These are phyloP conservation scores for Phengaris arion DNA, from an alignment of 2,888 invertebrate species.

Conservation along the genomic window DNA sequence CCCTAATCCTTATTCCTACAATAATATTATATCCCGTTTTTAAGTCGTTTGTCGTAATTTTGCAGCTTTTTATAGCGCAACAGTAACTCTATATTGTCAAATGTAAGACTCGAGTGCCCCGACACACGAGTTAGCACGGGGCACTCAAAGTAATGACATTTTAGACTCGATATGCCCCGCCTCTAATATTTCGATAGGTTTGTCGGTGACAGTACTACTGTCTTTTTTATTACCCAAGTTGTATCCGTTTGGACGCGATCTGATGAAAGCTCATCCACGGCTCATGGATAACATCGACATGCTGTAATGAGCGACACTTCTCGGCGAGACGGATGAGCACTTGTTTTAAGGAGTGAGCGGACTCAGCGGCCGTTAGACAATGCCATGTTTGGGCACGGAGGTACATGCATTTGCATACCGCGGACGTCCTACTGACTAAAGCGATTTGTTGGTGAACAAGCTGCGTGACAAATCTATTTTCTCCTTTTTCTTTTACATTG, in stretches of 20 bases:
- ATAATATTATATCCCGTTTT: too few relatives aligned
- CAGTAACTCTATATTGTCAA: too few relatives aligned
- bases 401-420: constrained; percentile 24
- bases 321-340: constrained; percentile 16
- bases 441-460: constrained; percentile 24
- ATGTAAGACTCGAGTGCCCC: too few relatives aligned
- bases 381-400: constrained; percentile 20
- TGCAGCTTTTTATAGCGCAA: too few relatives aligned
- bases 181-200: too few relatives aligned
- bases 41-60: too few relatives aligned
- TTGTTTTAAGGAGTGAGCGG: constrained; percentile 28
- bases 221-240: constrained; percentile 16
- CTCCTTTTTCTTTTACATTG: neutral
- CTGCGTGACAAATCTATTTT: constrained; percentile 21
- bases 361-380: constrained; percentile 28
- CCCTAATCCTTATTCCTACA: too few relatives aligned
- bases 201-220: neutral
- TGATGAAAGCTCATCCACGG: neutral
- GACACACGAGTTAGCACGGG: too few relatives aligned
- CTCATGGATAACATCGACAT: neutral
- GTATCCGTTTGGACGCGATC: constrained; percentile 19
- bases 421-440: constrained; percentile 23
- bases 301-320: constrained; percentile 22
- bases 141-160: too few relatives aligned
- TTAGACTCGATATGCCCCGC: too few relatives aligned